Percentiles rank a stretch among this genome's conserved stretches.
Conservation (phyloP, 2,797 vertebrate genomes). For the Kryptopterus vitreolus region DNA sequence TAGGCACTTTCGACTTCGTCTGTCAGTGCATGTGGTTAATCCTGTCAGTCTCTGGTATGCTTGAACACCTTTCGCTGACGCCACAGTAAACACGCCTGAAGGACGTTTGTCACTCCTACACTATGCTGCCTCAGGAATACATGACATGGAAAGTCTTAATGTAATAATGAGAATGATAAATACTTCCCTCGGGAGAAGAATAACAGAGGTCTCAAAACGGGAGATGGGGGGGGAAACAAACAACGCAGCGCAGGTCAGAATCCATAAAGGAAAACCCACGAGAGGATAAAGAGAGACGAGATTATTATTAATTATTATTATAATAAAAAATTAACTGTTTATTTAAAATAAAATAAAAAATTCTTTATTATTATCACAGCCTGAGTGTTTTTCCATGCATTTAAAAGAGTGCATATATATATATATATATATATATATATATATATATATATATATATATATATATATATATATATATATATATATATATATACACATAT, state of each 20-base stretch:
- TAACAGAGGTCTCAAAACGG: slow-evolving; percentile 1
- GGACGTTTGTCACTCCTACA: slow-evolving; percentile 30
- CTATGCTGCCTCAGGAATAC: slow-evolving; percentile 14
- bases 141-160: slow-evolving; percentile 40
- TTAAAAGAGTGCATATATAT: too few species aligned
- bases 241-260: slow-evolving; percentile 18
- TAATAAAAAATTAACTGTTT: too few species aligned
- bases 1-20: background rate
- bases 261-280: slow-evolving; percentile 27
- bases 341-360: too few species aligned
- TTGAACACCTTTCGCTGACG: slow-evolving; percentile 48
- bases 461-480: too few species aligned
- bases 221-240: slow-evolving; percentile 11
- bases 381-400: too few species aligned
- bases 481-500: too few species aligned
- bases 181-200: slow-evolving; percentile 27
- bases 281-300: slow-evolving; percentile 20
- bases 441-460: too few species aligned
- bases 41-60: slow-evolving; percentile 50
- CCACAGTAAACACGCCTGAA: slow-evolving; percentile 37
- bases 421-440: too few species aligned
- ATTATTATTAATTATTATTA: slow-evolving; percentile 16
- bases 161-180: slow-evolving; percentile 40
- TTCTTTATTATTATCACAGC: too few species aligned
- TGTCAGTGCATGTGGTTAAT: slow-evolving; percentile 7